Conservation (phyloP, 2,888 invertebrate genomes). For the Peribatodes rhomboidaria region DNA sequence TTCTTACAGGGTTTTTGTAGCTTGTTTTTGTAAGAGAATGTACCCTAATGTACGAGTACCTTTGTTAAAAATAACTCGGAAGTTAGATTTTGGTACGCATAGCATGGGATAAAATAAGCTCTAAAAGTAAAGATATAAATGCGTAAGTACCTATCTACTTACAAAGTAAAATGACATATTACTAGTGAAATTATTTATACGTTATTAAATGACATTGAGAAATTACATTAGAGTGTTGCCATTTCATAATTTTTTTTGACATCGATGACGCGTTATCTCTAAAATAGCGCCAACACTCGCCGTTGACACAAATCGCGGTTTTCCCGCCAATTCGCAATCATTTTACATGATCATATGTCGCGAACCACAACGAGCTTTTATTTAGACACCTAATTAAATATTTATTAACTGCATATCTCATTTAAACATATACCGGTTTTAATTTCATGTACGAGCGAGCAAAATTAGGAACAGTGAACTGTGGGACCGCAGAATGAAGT, state of each 20-base stretch:
- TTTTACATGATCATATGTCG: constrained; percentile 68
- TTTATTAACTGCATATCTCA: constrained; percentile 85
- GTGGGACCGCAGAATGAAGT: constrained; percentile 83
- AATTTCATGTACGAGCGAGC: constrained; percentile 84
- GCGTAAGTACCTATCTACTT: no score
- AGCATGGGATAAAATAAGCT: no score
- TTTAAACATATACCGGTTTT: constrained; percentile 85
- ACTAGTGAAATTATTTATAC: no score
- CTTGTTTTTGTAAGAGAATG: background rate
- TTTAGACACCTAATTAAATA: constrained; percentile 86
- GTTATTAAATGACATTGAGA: no score
- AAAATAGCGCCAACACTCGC: constrained; percentile 40
- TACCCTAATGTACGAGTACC: no score
- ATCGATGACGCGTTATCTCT: no score
- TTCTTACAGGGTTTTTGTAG: background rate
- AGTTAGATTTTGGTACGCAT: no score
- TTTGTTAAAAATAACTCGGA: no score
- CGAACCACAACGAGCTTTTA: constrained; percentile 78
- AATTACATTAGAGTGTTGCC: background rate
- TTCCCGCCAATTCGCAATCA: constrained; percentile 60
- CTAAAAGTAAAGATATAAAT: no score
- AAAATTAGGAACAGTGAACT: constrained; percentile 82
- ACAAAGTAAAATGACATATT: no score
- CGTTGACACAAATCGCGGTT: constrained; percentile 49
- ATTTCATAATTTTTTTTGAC: background rate